These are phyloP conservation scores for Pteronura brasiliensis DNA, from an alignment of 2,113 vertebrate species.

Conservation along the genomic window DNA sequence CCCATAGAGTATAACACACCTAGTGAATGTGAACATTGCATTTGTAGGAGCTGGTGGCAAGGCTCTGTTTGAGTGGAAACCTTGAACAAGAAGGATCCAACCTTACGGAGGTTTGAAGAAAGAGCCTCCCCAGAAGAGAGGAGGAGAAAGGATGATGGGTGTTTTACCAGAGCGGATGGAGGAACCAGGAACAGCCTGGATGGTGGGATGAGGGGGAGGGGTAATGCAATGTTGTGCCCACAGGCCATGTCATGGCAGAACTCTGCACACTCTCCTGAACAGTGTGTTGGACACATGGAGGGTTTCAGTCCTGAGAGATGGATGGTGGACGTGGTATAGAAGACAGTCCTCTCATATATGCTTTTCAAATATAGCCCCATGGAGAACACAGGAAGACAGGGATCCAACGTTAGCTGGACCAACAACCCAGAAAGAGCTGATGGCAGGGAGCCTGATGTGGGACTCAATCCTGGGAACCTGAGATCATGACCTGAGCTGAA, in stretches of 20 bases:
- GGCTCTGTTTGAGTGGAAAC: neutral
- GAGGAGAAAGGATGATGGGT: neutral
- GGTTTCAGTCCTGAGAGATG: neutral
- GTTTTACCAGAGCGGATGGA: neutral
- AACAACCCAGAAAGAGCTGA: neutral
- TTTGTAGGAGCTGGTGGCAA: neutral
- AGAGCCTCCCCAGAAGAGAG: neutral
- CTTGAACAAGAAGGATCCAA: neutral
- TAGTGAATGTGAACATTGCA: neutral
- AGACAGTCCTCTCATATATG: too few relatives aligned
- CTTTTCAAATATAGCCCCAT: neutral
- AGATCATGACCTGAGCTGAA: too few relatives aligned
- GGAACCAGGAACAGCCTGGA: neutral
- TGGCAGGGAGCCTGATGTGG: neutral
- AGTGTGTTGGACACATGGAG: neutral
- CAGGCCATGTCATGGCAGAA: neutral
- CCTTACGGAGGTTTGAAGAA: neutral
- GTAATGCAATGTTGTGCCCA: neutral
- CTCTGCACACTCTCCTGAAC: neutral
- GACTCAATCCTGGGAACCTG: too few relatives aligned
- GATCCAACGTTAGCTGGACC: fast-evolving
- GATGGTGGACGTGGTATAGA: neutral
- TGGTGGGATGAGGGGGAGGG: neutral
- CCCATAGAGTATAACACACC: neutral
- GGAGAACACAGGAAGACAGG: neutral